Conservation (phyloP, 2,113 vertebrate genomes). For the Cinclus mexicanus region DNA sequence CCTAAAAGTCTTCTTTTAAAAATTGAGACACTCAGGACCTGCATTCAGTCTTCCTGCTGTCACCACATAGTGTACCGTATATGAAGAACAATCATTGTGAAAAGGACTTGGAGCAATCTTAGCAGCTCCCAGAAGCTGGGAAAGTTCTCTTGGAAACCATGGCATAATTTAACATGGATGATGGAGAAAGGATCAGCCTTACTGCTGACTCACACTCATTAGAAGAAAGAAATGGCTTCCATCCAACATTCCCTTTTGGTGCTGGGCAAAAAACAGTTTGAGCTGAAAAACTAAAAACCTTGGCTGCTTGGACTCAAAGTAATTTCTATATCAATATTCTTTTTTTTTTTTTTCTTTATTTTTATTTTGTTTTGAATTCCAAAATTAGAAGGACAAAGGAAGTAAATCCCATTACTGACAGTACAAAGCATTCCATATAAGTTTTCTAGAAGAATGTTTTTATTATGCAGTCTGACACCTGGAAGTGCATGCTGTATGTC, state of each 20-base stretch:
- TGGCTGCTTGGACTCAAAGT: not conserved
- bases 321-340: not conserved
- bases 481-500: not conserved
- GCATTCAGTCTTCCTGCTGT: not conserved
- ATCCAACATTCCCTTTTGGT: not conserved
- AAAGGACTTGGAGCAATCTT: not conserved
- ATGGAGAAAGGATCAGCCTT: not conserved
- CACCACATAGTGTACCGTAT: not conserved
- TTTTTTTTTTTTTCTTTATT: not conserved
- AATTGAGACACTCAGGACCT: not conserved
- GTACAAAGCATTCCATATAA: not conserved
- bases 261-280: not conserved
- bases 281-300: not conserved
- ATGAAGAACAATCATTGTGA: not conserved
- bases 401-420: not conserved
- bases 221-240: not conserved
- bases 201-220: not conserved
- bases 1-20: not conserved
- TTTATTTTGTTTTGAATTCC: not conserved
- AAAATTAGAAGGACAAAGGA: not conserved
- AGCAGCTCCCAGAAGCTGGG: not conserved
- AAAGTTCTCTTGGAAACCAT: not conserved
- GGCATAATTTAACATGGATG: not conserved
- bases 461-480: not conserved
- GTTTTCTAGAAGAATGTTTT: not conserved